These are phyloP conservation scores for Typhlichthys subterraneus DNA, from an alignment of 2,797 vertebrate species.

Conservation along the genomic window DNA sequence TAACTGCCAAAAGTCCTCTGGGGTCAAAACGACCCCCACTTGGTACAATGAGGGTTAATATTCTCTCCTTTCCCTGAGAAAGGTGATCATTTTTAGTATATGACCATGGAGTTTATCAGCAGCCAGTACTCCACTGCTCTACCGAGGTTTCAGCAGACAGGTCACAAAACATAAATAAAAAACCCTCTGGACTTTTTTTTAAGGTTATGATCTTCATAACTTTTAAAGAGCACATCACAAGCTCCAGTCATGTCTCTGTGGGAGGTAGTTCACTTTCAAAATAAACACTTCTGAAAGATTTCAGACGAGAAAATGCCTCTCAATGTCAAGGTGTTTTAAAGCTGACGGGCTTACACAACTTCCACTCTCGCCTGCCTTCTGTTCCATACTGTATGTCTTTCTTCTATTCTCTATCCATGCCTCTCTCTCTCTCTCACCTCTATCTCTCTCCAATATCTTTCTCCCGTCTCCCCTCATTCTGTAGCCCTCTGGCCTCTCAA, in stretches of 20 bases:
- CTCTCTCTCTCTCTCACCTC: not conserved
- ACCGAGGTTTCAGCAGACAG: too few species aligned
- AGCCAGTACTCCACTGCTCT: too few species aligned
- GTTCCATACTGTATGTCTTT: slow-evolving; percentile 19
- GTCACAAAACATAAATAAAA: not conserved
- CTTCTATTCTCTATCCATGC: slow-evolving; percentile 12
- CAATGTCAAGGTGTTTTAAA: slow-evolving; percentile 22
- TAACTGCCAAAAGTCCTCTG: too few species aligned
- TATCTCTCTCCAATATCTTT: not conserved
- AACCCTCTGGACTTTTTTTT: not conserved
- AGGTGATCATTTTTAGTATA: too few species aligned
- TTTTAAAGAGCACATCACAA: too few species aligned
- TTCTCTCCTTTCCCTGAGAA: too few species aligned
- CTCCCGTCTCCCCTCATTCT: not conserved
- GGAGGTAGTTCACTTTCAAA: not conserved
- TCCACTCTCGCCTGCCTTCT: slow-evolving; percentile 8
- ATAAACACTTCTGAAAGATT: slow-evolving; percentile 9
- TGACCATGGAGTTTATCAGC: too few species aligned
- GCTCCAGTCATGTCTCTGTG: not conserved
- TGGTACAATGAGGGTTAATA: too few species aligned
- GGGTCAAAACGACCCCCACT: too few species aligned
- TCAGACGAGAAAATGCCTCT: slow-evolving; percentile 6
- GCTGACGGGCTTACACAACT: slow-evolving; percentile 29
- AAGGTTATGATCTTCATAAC: too few species aligned
- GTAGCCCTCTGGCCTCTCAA: slow-evolving; percentile 35